These are phyloP conservation scores for Amiota mariae DNA, from an alignment of 2,888 invertebrate species.

Conservation along the genomic window DNA sequence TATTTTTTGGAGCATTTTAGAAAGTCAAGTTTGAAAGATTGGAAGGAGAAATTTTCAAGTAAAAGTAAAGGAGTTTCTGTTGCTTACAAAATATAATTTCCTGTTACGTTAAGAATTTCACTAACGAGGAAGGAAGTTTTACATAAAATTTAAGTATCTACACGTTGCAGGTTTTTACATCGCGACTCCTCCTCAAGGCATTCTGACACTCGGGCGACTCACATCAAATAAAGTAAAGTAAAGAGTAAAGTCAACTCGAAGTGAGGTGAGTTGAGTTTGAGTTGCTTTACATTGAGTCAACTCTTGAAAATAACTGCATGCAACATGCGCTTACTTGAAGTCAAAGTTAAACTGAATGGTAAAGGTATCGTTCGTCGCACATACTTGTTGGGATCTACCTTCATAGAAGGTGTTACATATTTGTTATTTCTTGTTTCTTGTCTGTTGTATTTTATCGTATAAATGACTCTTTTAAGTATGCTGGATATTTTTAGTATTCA, in stretches of 20 bases:
- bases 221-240: background rate
- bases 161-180: slow-evolving; percentile 10
- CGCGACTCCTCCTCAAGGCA: background rate
- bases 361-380: too few relatives aligned
- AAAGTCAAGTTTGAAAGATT: background rate
- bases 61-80: background rate
- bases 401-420: background rate
- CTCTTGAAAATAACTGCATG: too few relatives aligned
- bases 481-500: slow-evolving; percentile 11
- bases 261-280: too few relatives aligned
- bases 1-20: too few relatives aligned
- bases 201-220: background rate
- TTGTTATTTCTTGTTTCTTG: background rate
- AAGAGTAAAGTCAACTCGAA: background rate
- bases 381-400: background rate
- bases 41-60: background rate
- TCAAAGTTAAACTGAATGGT: too few relatives aligned
- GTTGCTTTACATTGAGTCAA: too few relatives aligned
- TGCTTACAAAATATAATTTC: slow-evolving; percentile 48
- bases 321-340: too few relatives aligned
- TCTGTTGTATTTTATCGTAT: too few relatives aligned
- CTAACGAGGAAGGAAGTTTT: slow-evolving; percentile 38
- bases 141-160: slow-evolving; percentile 36
- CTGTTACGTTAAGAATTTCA: slow-evolving; percentile 37
- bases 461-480: background rate